Evolutionary conservation across 1,140 invertebrate genomes (phyloP).

Genomic region (Himalopsyche phryganea): DNA sequence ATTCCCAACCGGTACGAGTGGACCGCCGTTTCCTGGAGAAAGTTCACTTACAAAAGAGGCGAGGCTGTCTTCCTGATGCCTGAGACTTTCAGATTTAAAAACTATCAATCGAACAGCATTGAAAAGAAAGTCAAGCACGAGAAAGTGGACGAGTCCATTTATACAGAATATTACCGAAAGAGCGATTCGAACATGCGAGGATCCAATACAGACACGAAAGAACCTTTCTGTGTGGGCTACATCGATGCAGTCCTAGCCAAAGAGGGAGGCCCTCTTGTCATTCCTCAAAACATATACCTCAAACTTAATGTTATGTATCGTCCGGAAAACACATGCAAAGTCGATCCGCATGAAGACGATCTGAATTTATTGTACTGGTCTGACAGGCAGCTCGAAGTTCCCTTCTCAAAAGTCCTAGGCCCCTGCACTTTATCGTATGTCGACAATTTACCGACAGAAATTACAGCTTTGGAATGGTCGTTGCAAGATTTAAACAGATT

Average conservation of each 20-base stretch:
- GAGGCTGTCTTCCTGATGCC: conserved; percentile 70
- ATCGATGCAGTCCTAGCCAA: conserved; percentile 59
- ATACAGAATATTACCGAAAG: conserved; percentile 77
- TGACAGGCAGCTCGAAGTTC: conserved; percentile 61
- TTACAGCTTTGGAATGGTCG: conserved; percentile 61
- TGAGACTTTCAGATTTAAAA: conserved; percentile 62
- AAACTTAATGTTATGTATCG: conserved; percentile 71
- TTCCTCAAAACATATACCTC: conserved; percentile 61
- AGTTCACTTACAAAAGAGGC: conserved; percentile 63
- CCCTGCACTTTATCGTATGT: conserved; percentile 43
- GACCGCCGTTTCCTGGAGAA: conserved; percentile 50
- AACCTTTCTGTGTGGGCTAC: conserved; percentile 72
- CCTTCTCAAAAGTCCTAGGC: conserved; percentile 44
- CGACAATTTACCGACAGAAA: conserved; percentile 43
- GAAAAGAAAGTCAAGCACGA: conserved; percentile 44
- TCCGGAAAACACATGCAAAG: conserved; percentile 71
- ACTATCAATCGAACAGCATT: conserved; percentile 36
- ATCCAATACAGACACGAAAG: conserved; percentile 68
- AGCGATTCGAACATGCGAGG: conserved; percentile 66
- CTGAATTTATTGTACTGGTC: conserved; percentile 77
- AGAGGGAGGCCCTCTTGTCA: conserved; percentile 49
- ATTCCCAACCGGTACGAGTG: conserved; percentile 43
- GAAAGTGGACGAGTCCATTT: conserved; percentile 68
- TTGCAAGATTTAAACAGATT: conserved; percentile 64
- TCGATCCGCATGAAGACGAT: conserved; percentile 60